Base-by-base conservation (phyloP, 2,888 invertebrate species). In the Auanema freiburgensis region DNA sequence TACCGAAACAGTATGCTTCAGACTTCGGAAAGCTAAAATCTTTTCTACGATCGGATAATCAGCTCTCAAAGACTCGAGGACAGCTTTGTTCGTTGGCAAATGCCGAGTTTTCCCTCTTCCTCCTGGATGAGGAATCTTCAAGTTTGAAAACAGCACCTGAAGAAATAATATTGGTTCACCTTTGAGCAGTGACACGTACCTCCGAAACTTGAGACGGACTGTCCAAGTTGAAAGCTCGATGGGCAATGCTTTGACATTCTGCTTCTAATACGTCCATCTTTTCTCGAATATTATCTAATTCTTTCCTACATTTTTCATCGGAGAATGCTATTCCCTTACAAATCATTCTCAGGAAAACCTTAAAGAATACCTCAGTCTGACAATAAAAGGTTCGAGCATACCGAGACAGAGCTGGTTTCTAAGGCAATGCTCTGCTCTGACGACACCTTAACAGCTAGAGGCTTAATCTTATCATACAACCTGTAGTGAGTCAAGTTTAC, bases 41-140 rank as follows among this genome's bases (percentile, higher is more conserved):
- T 65, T 59, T 0, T n/a, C 61, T 6, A 72, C 69, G 49, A 75
- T 66, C 11, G 52, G 60, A 59, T 75, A 71, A 8, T 67, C 64
- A 18, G 40, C 42, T 1, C 18, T 49, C 25, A 75, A 59, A 33
- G 69, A 65, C 23, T 67, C 63, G 54, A 75, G 63, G 24, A 75
- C 66, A 12, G 46, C 42, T 33, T 71, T 72, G 51, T 67, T 72
- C 6, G 74, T 68, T 25, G 65, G 63, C 16, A 74, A 55, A 59
- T 74, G 70, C 23, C 54, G 53, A 18, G 53, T 56, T 23, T 58
- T 66, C 1, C 57, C 23, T 40, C 54, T 44, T 14, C 63, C 63
- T 41, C 65, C 68, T n/a, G 74, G 74, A 63, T 72, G 67, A 24
- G 70, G 65, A 21, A 74, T 64, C 8, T 67, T 57, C 10, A 74